These are phyloP conservation scores for Ispidina lecontei DNA, from an alignment of 2,797 vertebrate species.

Conservation along the genomic window DNA sequence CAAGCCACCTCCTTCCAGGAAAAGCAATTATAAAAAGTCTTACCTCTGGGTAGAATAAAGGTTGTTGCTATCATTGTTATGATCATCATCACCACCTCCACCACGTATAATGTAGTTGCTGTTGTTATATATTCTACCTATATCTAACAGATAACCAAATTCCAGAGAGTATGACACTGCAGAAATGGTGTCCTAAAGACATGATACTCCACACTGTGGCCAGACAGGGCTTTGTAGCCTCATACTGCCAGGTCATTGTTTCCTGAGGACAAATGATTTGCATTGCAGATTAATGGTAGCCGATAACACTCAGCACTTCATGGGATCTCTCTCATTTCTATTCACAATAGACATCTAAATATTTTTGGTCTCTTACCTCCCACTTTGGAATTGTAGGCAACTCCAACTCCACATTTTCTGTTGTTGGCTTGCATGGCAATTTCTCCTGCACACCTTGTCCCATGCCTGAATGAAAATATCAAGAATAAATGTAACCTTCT, in stretches of 20 bases:
- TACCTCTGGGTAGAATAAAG: background rate
- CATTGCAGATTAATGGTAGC: background rate
- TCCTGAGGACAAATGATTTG: background rate
- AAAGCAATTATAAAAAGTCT: background rate
- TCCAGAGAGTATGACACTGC: background rate
- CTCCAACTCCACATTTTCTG: slow-evolving; percentile 95
- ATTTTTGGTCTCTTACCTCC: slow-evolving; percentile 85
- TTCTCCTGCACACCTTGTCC: slow-evolving; percentile 96
- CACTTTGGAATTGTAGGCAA: slow-evolving; percentile 95
- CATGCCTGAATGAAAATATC: slow-evolving; percentile 83
- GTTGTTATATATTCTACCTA: background rate
- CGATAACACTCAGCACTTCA: background rate
- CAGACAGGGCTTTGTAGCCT: background rate
- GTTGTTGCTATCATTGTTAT: background rate
- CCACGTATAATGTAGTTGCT: background rate
- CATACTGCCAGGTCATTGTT: background rate
- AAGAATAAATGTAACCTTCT: background rate
- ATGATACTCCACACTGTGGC: background rate
- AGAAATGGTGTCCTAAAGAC: background rate
- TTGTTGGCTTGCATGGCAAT: slow-evolving; percentile 98
- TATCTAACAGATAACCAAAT: background rate
- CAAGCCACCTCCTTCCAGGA: background rate
- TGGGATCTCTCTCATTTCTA: background rate
- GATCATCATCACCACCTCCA: background rate
- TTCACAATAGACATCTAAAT: background rate